A percentile compares a stretch with the other conserved stretches of the same genome.
phyloP scores from a whole-genome alignment of 2,797 vertebrate genomes.

The Thalassophryne amazonica region DNA sequence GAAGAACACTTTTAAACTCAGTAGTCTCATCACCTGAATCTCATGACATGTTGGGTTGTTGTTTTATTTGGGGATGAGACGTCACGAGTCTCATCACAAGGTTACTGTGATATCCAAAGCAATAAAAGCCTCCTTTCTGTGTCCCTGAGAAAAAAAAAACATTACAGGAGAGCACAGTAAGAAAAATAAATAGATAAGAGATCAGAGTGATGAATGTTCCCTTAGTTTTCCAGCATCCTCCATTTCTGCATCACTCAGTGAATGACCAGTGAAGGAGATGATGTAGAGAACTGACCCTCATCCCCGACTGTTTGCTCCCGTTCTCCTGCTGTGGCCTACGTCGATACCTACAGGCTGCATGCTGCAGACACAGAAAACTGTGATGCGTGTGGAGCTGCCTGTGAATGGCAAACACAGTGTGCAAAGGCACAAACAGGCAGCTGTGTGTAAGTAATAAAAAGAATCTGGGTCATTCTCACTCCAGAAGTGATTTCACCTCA shows the following conservation, averaged over 20 bases:
- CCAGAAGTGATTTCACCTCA: constrained; percentile 48
- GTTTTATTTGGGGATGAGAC: not conserved
- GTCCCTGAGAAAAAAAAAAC: constrained; percentile 2
- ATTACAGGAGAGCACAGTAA: not conserved
- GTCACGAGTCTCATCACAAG: constrained; percentile 13
- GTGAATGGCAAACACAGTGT: constrained; percentile 45
- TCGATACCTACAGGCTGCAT: constrained; percentile 49
- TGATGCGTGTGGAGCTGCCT: constrained; percentile 21
- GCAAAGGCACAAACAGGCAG: constrained; percentile 54
- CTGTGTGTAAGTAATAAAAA: constrained; percentile 69
- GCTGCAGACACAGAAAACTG: constrained; percentile 31
- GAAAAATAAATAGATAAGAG: constrained; percentile 17
- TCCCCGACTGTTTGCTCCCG: constrained; percentile 1
- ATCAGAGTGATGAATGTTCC: too few relatives aligned
- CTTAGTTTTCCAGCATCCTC: too few relatives aligned
- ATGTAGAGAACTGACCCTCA: constrained; percentile 8
- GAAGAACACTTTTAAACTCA: not conserved
- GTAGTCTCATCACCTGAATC: not conserved
- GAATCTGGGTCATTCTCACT: constrained; percentile 73
- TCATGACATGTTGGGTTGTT: not conserved
- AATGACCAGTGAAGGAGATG: not conserved
- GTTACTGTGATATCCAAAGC: not conserved
- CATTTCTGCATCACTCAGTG: not conserved
- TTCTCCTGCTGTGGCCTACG: not conserved
- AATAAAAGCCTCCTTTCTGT: constrained; percentile 9